Evolutionary conservation across 2,113 vertebrate species (phyloP), one percentile per base, ranked within the genome.

Genomic region (Sander lucioperca): DNA sequence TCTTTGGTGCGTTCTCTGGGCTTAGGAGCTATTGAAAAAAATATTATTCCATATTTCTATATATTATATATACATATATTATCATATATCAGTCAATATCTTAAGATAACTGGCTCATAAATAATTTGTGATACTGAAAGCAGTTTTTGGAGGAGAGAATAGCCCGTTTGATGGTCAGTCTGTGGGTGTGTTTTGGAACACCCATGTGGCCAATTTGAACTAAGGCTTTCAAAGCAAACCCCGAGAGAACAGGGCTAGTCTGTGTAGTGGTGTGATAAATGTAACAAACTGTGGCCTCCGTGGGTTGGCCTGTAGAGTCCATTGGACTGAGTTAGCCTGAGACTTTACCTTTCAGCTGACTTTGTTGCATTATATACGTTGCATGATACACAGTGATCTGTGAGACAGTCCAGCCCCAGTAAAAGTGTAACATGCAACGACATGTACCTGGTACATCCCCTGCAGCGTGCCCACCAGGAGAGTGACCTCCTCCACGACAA

Each of bases 401-500:
- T 47, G 65, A 68, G n/a, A 73, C 23, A 25, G 30, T 66, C 14
- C 21, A 1, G 47, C 12, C 16, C 54, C 21, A 65, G 45, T 73
- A 1, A n/a, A 63, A 30, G 23, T 30, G 3, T 0, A 48, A 69
- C 23, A 47, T 4, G 54, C 25, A 59, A 30, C 1, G 6, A n/a
- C 51, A 45, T 15, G 53, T 90, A 97, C 98, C 97, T 99, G 97
- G 93, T 99, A 99, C 14, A 95, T 97, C 80, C 98, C 98, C 1
- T 99, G 97, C 78, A 99, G 92, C 0, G 97, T 98, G 77, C 97
- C 97, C 88, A 99, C 95, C 1, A 99, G 96, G 9, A 96, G 94
- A 0, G 97, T 97, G 80, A 99, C 98, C 90, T 98, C 97, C 74
- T 98, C 97, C 83, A 99, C 97, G 58, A 99, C 97, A 0, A 95